Percentiles rank a stretch among this genome's conserved stretches.
Evolutionary conservation across 1,140 invertebrate species (phyloP).

Genomic region (Tetragnatha versicolor): DNA sequence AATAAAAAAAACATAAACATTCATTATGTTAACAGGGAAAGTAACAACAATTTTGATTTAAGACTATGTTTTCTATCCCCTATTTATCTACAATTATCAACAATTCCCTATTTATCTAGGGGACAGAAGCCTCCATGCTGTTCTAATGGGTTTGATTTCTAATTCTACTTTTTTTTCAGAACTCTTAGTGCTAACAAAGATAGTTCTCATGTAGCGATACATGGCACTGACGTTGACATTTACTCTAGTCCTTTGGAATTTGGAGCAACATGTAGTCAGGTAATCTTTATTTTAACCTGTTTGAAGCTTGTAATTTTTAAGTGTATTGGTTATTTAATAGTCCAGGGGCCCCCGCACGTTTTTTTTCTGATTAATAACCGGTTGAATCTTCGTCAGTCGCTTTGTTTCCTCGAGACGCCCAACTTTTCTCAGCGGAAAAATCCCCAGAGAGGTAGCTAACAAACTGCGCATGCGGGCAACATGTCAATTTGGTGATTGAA

Average conservation of each 20-base stretch:
- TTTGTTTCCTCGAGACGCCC: too few relatives aligned
- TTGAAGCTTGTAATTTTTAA: too few relatives aligned
- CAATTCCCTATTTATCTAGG: not conserved
- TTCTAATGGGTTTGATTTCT: not conserved
- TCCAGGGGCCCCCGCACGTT: too few relatives aligned
- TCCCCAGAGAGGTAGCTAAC: too few relatives aligned
- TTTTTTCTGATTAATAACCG: too few relatives aligned
- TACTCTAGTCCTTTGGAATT: slow-evolving; percentile 31
- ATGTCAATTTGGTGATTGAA: too few relatives aligned
- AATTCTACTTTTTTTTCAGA: slow-evolving; percentile 9
- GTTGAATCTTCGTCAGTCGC: too few relatives aligned
- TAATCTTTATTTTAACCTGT: too few relatives aligned
- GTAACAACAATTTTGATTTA: not conserved
- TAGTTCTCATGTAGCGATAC: slow-evolving; percentile 19
- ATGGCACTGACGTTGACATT: slow-evolving; percentile 37
- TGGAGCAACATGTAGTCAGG: slow-evolving; percentile 35
- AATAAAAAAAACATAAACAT: not conserved
- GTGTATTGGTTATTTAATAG: too few relatives aligned
- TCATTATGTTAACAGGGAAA: not conserved
- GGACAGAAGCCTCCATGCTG: not conserved
- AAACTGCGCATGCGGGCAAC: too few relatives aligned
- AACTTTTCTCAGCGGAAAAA: too few relatives aligned
- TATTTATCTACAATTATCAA: not conserved
- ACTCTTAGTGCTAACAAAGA: slow-evolving; percentile 34
- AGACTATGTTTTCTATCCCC: not conserved